phyloP scores from a whole-genome alignment of 2,113 vertebrate species.

The Todiramphus chloris region DNA sequence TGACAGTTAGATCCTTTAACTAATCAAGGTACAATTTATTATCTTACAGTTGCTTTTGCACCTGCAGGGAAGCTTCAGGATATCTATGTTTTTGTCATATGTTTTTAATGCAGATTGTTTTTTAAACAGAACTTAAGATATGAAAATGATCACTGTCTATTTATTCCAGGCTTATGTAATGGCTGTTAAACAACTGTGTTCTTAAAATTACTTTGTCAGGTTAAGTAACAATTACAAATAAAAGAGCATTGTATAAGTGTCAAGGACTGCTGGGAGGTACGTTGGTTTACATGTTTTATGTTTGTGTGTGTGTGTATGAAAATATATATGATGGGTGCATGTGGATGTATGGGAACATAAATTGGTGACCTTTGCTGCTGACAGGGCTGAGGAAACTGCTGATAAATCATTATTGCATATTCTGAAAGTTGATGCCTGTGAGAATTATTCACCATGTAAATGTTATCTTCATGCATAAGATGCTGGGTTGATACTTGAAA shows the following conservation, averaged over 20 bases:
- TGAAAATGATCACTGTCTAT: neutral
- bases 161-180: neutral
- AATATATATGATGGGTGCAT: neutral
- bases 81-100: neutral
- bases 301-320: neutral
- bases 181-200: neutral
- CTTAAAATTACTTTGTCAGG: neutral
- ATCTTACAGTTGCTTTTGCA: neutral
- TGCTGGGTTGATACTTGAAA: neutral
- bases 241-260: neutral
- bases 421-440: neutral
- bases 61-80: neutral
- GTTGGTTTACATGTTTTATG: neutral
- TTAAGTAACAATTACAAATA: neutral
- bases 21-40: neutral
- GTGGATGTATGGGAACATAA: neutral
- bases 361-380: neutral
- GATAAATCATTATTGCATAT: neutral
- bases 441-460: neutral
- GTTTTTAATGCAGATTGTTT: no score
- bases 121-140: no score
- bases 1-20: neutral
- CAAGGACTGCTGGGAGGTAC: neutral
- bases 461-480: neutral
- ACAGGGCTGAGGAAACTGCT: neutral